Base-by-base conservation (phyloP, 2,888 invertebrate genomes). In the Drosophila conformis region DNA sequence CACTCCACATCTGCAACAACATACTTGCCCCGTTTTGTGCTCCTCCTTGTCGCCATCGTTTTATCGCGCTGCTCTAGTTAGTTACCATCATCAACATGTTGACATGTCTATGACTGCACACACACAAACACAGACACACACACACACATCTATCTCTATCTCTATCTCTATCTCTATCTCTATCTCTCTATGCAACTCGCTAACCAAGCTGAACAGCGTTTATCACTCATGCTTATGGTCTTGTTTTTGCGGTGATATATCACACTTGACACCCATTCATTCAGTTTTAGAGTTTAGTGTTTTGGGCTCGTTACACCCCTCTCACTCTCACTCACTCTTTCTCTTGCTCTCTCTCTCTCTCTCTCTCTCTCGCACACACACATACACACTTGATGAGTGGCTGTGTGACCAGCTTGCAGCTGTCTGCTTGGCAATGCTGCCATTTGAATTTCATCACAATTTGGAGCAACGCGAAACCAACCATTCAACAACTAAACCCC, bases 241-340 rank as follows among this genome's bases (percentile, higher is more conserved):
- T 89, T 90, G 91, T 87, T 91, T 89, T 88, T 91, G 91, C 85
- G 91, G 90, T 91, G 87, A 91, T 91, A 90, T 91, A 91, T 91
- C 91, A 91, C 87, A 90, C 83, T 89, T 86, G 90, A 91, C 91
- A 91, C 83, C 91, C 89, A 90, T 86, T 90, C 90, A 88, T 88
- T 90, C 88, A 87, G 82, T 86, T 88, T 82, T 85, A 76, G 84
- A 86, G 84, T 88, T 86, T 85, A 86, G 83, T 84, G 78, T 69
- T 75, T 74, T 72, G 83, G 87, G 78, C 82, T 86, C 83, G 87
- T 83, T 76, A 82, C 65, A 59, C 59, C 15, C 38, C 38, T 25
- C 7, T 10, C 18, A 13, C 25, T 31, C 40, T 6, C 35, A 18
- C 31, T 7, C 38, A 35, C 48, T 49, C 38, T 11, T 27, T 21